Conservation (phyloP, 1,140 invertebrate species). For the Branchinecta lynchi region DNA sequence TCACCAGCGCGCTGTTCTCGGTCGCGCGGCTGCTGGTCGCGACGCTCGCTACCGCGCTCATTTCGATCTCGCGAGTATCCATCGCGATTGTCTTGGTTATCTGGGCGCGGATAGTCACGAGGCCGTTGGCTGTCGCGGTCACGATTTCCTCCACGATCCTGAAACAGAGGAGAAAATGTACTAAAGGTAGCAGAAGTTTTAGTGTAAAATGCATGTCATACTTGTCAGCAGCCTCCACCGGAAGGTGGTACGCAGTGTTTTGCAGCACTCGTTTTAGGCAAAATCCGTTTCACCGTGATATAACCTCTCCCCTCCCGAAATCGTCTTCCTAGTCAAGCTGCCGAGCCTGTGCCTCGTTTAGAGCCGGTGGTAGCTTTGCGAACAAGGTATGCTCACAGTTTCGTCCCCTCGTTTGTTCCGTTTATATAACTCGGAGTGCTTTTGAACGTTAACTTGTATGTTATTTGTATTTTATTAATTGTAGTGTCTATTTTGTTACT, state of each 20-base stretch:
- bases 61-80: not conserved
- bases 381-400: too few species aligned
- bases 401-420: too few species aligned
- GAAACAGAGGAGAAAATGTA: not conserved
- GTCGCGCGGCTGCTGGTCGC: too few species aligned
- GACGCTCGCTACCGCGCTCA: not conserved
- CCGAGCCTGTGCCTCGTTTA: too few species aligned
- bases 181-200: not conserved
- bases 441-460: too few species aligned
- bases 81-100: not conserved
- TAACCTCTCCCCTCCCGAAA: not conserved
- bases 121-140: not conserved
- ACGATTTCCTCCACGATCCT: not conserved
- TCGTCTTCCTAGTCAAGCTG: too few species aligned
- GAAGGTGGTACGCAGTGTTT: not conserved
- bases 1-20: not conserved
- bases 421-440: too few species aligned
- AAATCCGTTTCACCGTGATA: not conserved
- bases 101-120: conserved; percentile 1
- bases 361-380: too few species aligned
- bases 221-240: not conserved
- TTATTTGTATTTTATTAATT: not conserved
- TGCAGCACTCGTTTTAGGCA: not conserved
- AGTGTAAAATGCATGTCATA: not conserved
- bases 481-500: not conserved